A percentile compares a stretch with the other conserved stretches of the same genome.
phyloP scores from a whole-genome alignment of 2,888 invertebrate species.

The Tryphoninae sp. region DNA sequence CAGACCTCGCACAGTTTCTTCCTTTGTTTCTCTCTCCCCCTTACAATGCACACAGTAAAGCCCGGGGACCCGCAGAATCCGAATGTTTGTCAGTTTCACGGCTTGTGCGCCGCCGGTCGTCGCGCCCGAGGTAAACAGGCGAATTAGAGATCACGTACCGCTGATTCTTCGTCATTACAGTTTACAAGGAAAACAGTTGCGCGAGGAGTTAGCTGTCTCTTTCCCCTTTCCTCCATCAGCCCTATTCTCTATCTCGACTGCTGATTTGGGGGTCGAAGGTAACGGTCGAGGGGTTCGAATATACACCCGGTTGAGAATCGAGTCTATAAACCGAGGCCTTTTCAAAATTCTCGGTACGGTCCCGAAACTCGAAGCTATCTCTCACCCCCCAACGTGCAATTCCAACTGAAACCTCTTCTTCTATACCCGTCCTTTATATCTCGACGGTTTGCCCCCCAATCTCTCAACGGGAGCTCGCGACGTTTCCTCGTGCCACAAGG shows the following conservation, averaged over 20 bases:
- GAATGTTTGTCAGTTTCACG: conserved; percentile 19
- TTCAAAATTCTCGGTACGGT: conserved; percentile 46
- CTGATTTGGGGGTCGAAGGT: conserved; percentile 30
- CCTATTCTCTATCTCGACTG: background rate
- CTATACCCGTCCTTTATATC: background rate
- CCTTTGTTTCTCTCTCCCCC: background rate
- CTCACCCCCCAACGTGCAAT: background rate
- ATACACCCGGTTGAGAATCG: conserved; percentile 31
- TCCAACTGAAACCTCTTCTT: background rate
- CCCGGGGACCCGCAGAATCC: conserved; percentile 21
- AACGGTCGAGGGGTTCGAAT: conserved; percentile 32
- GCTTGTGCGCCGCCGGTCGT: conserved; percentile 27
- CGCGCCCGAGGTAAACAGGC: conserved; percentile 53
- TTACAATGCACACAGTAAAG: conserved; percentile 12
- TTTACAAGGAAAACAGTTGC: conserved; percentile 46
- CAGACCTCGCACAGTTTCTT: background rate
- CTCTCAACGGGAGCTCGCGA: conserved; percentile 58
- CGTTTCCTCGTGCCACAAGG: conserved; percentile 56
- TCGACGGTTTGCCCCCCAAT: conserved; percentile 35
- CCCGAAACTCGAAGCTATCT: conserved; percentile 4
- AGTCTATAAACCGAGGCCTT: conserved; percentile 35
- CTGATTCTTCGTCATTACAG: conserved; percentile 58
- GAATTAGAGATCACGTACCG: conserved; percentile 63
- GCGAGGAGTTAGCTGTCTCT: conserved; percentile 6
- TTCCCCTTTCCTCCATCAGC: background rate